Evolutionary conservation across 23 tunicate genomes (phyloP), one percentile per base, ranked within the genome.

Genomic region (Styela plicata): DNA sequence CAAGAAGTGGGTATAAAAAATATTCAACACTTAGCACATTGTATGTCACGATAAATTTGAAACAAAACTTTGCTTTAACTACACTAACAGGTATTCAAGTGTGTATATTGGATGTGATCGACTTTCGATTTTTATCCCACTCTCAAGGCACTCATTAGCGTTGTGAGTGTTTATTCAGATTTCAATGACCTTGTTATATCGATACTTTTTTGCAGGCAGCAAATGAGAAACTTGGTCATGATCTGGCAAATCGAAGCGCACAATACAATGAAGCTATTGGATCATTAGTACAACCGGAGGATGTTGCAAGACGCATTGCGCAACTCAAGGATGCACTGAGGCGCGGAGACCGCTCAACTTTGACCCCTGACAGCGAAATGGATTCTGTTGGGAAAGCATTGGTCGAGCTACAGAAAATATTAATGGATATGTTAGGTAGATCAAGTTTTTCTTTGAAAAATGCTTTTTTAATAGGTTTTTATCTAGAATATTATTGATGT

Each of bases 361-460:
- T 80, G 62, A 68, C 64, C 17, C 67, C 69, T 3, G 64, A 63
- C 20, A 71, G 64, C 1, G 84, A 80, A 23, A 65, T 30, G 13
- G 91, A 89, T 36, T 68, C 82, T 0, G 79, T 92, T 1, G 89
- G 79, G 21, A 64, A 69, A 24, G 97, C 91, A 23, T 70, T 92
- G 26, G 80, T 30, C 2, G 81, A 74, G 19, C 22, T 76, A 29
- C 81, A 76, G 31, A 76, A 53, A 2, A 76, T 76, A 33, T 76
- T 76, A 29, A 52, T 76, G 30, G 64, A 76, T 53, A 44, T 76
- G 81, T 29, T 76, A 19, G 81, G 81, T 76, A 53, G 18, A 66
- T 73, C n/a, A n/a, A n/a, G n/a, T n/a, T n/a, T n/a, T n/a, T n/a
- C n/a, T n/a, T n/a, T n/a, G n/a, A n/a, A n/a, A n/a, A n/a, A n/a